Base-by-base conservation (phyloP, 2,888 invertebrate genomes). In the Ochlodes sylvanus region DNA sequence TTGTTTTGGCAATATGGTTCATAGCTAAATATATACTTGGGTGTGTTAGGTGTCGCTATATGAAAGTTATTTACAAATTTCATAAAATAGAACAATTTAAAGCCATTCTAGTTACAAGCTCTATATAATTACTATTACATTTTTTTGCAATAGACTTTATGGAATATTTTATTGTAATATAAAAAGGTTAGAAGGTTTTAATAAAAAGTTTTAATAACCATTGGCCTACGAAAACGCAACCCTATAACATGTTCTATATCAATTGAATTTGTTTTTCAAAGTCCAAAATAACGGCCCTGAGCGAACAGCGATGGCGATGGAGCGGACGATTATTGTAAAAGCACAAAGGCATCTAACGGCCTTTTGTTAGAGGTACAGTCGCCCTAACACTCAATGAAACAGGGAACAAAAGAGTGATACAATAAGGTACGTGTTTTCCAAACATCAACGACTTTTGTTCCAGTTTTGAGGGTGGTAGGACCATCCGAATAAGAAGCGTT, bases 241-340 rank as follows among this genome's bases (percentile, higher is more conserved):
- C 34, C 44, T 15, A 17, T 9, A 47, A 47, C 47, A n/a, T n/a
- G 42, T 5, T 44, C 0, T 19, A 12, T 50, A 50, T 21, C 1
- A 19, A 50, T 50, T 19, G 19, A 50, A 50, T 47, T 50, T 12
- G 50, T 50, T 60, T n/a, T 44, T n/a, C n/a, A 14, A 42, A 44
- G 58, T 44, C 41, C 58, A n/a, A 21, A 44, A 9, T 6, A 44
- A 41, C 10, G 60, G 12, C 44, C 60, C 17, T 44, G 60, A 60
- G 32, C 32, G 60, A 47, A 60, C 60, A 60, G 60, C 15, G 60
- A 47, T 32, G 12, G 60, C 47, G 44, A 60, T 58, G 27, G 58
- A 58, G 58, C 21, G 10, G 44, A 47, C 27, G 60, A 60, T 60
- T 60, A 60, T 60, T 60, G 60, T 47, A 60, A 60, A 41, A 60